Percentiles rank a stretch among this genome's conserved stretches.
Evolutionary conservation across 2,113 vertebrate species (phyloP).

Genomic region (Hippocampus barbouri): DNA sequence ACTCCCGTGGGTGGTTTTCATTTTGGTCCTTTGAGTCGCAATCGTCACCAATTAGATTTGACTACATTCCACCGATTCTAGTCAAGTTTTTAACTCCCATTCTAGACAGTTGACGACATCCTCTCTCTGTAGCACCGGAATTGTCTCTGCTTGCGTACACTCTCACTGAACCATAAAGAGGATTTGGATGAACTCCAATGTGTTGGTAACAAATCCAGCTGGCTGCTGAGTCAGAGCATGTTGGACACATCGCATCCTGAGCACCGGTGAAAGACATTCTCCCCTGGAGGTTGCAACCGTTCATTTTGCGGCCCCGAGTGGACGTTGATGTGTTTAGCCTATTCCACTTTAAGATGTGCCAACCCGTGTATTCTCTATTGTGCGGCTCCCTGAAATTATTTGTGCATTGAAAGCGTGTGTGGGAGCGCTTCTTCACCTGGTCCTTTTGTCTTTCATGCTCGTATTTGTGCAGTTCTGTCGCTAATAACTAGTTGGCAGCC

Average conservation of each 20-base stretch:
- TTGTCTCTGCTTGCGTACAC: constrained; percentile 22
- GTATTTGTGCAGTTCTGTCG: no score
- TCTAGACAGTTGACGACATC: neutral
- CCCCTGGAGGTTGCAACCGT: constrained; percentile 9
- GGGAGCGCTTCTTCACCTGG: no score
- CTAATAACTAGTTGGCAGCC: no score
- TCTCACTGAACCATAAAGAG: constrained; percentile 23
- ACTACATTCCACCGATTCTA: neutral
- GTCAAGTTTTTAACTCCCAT: neutral
- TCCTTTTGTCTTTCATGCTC: no score
- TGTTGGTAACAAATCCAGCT: constrained; percentile 38
- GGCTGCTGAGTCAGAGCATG: constrained; percentile 52
- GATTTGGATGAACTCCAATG: constrained; percentile 31
- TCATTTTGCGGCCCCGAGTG: constrained; percentile 1
- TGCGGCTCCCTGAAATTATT: neutral
- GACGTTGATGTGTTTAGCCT: constrained; percentile 17
- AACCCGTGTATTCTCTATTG: neutral
- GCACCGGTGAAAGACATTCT: constrained; percentile 12
- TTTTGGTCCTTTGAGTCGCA: neutral
- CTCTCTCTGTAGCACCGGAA: constrained; percentile 21
- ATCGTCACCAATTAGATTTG: neutral
- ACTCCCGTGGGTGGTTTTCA: neutral
- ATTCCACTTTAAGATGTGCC: neutral
- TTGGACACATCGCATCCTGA: constrained; percentile 14
- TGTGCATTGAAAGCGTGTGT: no score